Conservation (phyloP, 2,888 invertebrate genomes). For the Autographa pulchrina region DNA sequence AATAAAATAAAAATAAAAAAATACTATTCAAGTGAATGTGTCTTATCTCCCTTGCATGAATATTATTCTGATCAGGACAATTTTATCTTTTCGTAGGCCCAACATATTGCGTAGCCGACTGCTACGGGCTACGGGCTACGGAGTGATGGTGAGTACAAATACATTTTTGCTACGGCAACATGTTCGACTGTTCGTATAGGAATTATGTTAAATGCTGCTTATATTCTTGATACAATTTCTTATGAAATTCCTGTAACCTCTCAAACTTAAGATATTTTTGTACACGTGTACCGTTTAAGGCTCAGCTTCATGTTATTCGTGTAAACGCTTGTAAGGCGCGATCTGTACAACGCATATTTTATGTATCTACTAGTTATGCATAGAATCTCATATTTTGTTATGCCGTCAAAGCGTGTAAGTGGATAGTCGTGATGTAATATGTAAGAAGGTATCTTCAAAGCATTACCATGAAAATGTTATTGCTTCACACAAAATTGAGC, state of each 20-base stretch:
- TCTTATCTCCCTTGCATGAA: too few species aligned
- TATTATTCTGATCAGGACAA: too few species aligned
- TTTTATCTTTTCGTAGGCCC: not conserved
- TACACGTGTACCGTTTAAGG: not conserved
- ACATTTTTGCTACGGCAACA: not conserved
- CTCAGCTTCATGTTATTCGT: not conserved
- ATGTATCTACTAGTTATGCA: constrained; percentile 60
- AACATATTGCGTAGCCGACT: not conserved
- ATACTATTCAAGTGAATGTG: too few species aligned
- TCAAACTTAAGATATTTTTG: not conserved
- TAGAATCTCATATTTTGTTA: constrained; percentile 63
- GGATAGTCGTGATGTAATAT: constrained; percentile 61
- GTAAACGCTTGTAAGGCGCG: constrained; percentile 15
- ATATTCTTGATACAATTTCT: not conserved
- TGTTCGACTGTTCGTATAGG: too few species aligned
- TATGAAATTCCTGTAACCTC: not conserved
- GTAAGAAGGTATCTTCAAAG: constrained; percentile 70
- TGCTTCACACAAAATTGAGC: constrained; percentile 75
- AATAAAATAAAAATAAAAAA: too few species aligned
- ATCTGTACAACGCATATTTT: constrained; percentile 32
- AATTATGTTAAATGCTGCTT: not conserved
- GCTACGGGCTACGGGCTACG: not conserved
- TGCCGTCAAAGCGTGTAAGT: constrained; percentile 59
- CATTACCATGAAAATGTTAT: constrained; percentile 80
- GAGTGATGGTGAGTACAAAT: not conserved